Conservation (phyloP, 2,888 invertebrate genomes). For the Strigamia maritima region DNA sequence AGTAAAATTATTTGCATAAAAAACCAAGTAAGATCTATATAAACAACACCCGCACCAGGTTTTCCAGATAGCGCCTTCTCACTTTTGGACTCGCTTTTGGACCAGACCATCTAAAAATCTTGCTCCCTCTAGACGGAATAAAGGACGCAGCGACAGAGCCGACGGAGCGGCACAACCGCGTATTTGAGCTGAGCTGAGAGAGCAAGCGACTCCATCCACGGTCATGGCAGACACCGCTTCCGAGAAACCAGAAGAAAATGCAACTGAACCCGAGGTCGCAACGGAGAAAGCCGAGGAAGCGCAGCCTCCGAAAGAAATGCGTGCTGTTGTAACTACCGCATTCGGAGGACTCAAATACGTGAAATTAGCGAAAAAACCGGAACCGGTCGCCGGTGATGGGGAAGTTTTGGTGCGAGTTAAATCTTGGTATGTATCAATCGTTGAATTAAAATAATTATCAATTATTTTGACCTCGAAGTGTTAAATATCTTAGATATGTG, state of each 20-base stretch:
- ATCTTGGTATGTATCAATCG: slow-evolving; percentile 75
- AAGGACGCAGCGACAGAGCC: too few species aligned
- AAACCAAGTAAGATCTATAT: too few species aligned
- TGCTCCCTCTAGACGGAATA: too few species aligned
- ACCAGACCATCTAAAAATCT: too few species aligned
- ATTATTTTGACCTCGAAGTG: neutral
- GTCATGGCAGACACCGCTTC: neutral
- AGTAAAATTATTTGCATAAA: too few species aligned
- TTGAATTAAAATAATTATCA: neutral
- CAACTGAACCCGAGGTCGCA: slow-evolving; percentile 44
- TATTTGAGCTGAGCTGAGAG: too few species aligned
- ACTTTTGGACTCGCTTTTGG: too few species aligned
- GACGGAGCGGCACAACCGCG: too few species aligned
- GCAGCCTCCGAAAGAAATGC: slow-evolving; percentile 71
- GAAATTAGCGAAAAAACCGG: slow-evolving; percentile 75
- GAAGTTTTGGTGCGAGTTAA: slow-evolving; percentile 77
- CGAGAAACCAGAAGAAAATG: neutral
- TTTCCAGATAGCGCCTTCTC: too few species aligned
- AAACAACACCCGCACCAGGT: too few species aligned
- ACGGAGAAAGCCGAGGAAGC: slow-evolving; percentile 52
- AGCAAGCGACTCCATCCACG: neutral
- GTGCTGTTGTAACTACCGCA: slow-evolving; percentile 76
- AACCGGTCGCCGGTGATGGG: slow-evolving; percentile 59
- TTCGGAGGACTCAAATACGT: slow-evolving; percentile 83
- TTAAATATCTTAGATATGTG: neutral